Conservation (phyloP, 2,113 vertebrate genomes). For the Trogon surrucura region DNA sequence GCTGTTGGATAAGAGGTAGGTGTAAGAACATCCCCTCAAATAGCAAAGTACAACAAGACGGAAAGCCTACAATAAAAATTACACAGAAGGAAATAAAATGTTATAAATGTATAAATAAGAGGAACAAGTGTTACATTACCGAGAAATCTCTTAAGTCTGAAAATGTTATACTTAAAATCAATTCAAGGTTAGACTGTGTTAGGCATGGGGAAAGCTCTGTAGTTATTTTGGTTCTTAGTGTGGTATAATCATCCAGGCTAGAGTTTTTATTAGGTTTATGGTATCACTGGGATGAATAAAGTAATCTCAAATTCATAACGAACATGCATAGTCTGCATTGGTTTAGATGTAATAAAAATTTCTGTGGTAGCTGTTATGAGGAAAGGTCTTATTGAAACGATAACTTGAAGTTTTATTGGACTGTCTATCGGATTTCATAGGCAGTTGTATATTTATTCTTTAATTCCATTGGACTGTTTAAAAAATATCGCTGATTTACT, state of each 20-base stretch:
- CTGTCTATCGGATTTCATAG: neutral
- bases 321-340: neutral
- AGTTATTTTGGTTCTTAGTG: constrained; percentile 13
- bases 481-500: neutral
- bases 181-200: neutral
- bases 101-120: neutral
- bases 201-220: neutral
- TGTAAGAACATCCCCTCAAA: neutral
- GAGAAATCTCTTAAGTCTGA: neutral
- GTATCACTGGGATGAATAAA: constrained; percentile 51
- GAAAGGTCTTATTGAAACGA: neutral
- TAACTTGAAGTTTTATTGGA: neutral
- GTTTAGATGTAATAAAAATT: neutral
- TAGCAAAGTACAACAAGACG: neutral
- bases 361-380: neutral
- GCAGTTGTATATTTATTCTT: neutral
- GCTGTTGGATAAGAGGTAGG: neutral
- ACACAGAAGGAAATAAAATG: neutral
- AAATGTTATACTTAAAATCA: neutral
- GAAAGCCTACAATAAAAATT: neutral
- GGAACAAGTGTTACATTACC: neutral
- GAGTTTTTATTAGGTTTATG: constrained; percentile 40
- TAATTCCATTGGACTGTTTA: neutral
- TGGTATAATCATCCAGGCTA: neutral
- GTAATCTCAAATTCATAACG: neutral